Base-by-base conservation (phyloP, 35 echinoderm and acorn worm genomes). In the Hemicentrotus pulcherrimus region DNA sequence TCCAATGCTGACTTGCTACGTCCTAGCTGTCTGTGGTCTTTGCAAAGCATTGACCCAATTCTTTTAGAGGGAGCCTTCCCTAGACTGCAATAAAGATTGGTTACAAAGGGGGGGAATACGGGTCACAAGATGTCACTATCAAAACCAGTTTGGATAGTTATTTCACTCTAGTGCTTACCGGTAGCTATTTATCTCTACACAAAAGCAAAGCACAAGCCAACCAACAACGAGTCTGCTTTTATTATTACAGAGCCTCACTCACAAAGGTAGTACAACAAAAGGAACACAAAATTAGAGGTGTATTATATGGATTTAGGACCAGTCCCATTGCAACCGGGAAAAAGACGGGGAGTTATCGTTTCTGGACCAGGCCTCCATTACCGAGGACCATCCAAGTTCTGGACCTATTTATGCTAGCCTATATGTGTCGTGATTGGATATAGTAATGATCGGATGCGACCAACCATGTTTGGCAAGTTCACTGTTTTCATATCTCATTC, bases 91-190 rank as follows among this genome's bases (percentile, higher is more conserved):
- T 90, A 90, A 90, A 90, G 46, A 45, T 90, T 90, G 32, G 88
- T 90, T 90, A 90, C 88, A 32, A 90, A 90, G 32, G 33, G 46
- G 87, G 88, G 88, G 31, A 18, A n/a, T 32, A 4, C 31, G 31
- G 88, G 88, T 90, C 88, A 90, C 24, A 47, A 4, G 88, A 47
- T 90, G 88, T 90, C 88, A 90, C 88, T 45, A 33, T 90, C 88
- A 90, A 90, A 90, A 90, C 28, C 19, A 90, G 88, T 90, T 90
- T 90, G 88, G 19, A 90, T 90, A 90, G 88, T 90, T 90, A 45
- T 90, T 90, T 41, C 88, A 90, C 32, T 47, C 88, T 15, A 24
- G 32, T 32, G 88, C 32, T 46, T n/a, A n/a, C n/a, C n/a, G n/a
- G n/a, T 90, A 24, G 14, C 88, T 90, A 45, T 90, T 90, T 90